Percentiles rank a stretch among this genome's conserved stretches.
Evolutionary conservation across 2,797 vertebrate genomes (phyloP).

Genomic region (Danio aesculapii): DNA sequence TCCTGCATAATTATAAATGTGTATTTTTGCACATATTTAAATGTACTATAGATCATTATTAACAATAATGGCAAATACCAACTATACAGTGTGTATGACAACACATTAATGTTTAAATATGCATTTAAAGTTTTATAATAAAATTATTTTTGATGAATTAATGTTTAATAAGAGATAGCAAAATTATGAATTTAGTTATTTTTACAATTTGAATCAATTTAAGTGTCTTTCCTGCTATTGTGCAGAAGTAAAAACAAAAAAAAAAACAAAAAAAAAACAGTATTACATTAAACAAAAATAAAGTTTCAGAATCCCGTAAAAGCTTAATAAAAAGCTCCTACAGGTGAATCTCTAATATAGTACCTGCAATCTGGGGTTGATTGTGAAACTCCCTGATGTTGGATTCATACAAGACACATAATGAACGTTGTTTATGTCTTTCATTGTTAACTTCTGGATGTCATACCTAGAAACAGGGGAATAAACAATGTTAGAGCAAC

Average conservation of each 20-base stretch:
- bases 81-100: neutral
- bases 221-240: too few relatives aligned
- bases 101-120: neutral
- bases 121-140: too few relatives aligned
- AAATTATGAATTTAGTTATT: too few relatives aligned
- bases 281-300: too few relatives aligned
- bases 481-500: neutral
- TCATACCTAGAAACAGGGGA: constrained; percentile 76
- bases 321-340: neutral
- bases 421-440: constrained; percentile 83
- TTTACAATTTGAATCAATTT: too few relatives aligned
- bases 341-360: neutral
- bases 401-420: constrained; percentile 86
- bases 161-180: too few relatives aligned
- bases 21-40: too few relatives aligned
- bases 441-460: constrained; percentile 79
- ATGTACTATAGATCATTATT: neutral
- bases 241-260: too few relatives aligned
- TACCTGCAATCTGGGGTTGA: constrained; percentile 83
- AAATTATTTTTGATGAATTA: too few relatives aligned
- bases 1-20: too few relatives aligned
- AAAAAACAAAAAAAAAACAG: too few relatives aligned
- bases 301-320: too few relatives aligned
- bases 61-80: neutral
- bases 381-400: constrained; percentile 79